phyloP scores from a whole-genome alignment of 2,888 invertebrate genomes.

The Anthrax anthrax region DNA sequence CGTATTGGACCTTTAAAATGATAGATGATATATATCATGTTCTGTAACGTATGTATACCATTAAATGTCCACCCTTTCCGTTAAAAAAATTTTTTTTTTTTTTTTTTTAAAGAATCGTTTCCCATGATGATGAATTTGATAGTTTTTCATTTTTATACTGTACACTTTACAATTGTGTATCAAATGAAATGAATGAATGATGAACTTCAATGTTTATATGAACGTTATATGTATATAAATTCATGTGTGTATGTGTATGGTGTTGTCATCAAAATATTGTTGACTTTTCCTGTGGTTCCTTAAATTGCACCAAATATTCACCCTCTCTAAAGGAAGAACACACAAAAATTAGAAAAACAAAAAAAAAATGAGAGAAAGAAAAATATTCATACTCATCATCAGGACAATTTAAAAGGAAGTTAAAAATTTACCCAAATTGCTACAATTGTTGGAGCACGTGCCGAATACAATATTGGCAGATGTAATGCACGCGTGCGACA shows the following conservation, averaged over 20 bases:
- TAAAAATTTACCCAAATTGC: constrained; percentile 21
- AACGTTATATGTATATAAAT: no score
- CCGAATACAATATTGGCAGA: constrained; percentile 19
- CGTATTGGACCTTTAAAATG: background rate
- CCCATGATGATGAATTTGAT: background rate
- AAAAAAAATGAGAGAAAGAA: background rate
- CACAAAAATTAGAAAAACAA: background rate
- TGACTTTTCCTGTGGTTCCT: constrained; percentile 1
- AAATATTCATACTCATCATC: constrained; percentile 2
- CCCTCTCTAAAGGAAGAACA: background rate
- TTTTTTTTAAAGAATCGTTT: background rate
- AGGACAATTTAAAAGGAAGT: constrained; percentile 13
- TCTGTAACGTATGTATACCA: no score
- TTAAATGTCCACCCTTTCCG: background rate
- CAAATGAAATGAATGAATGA: no score
- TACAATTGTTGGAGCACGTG: constrained; percentile 28
- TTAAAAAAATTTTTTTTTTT: background rate
- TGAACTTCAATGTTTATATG: background rate
- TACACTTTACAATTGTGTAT: no score
- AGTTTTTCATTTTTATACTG: no score
- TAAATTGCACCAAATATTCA: background rate
- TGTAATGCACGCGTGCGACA: constrained; percentile 11
- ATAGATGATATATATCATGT: background rate
- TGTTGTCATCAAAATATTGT: constrained; percentile 1
- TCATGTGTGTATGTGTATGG: background rate